A percentile compares a stretch with the other conserved stretches of the same genome.
These are phyloP conservation scores for Gallinago jamesoni DNA, from an alignment of 2,113 vertebrate species.

Conservation along the genomic window DNA sequence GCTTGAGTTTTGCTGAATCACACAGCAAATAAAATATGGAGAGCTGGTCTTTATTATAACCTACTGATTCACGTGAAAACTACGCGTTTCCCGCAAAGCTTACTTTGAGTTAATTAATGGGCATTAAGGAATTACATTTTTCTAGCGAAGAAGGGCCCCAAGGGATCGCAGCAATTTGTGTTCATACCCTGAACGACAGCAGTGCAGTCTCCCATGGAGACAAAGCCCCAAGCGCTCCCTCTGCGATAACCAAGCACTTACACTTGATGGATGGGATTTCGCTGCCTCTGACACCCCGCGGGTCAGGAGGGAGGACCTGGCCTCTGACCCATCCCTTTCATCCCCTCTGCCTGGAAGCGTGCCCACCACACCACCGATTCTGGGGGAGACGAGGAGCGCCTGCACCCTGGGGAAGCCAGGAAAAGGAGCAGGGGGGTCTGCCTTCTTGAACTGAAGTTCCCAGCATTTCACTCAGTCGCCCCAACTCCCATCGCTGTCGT, in stretches of 20 bases:
- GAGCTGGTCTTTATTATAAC: constrained; percentile 50
- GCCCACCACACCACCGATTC: background rate
- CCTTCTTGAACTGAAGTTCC: background rate
- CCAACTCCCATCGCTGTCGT: background rate
- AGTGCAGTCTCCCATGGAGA: constrained; percentile 22
- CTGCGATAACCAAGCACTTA: background rate
- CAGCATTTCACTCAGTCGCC: background rate
- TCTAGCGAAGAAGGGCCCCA: background rate
- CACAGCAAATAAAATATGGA: constrained; percentile 51
- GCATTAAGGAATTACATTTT: constrained; percentile 47
- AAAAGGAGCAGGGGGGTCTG: background rate
- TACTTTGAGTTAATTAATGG: constrained; percentile 52
- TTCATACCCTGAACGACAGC: constrained; percentile 8
- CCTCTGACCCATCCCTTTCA: constrained; percentile 16
- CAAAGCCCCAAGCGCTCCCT: background rate
- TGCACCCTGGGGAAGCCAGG: background rate
- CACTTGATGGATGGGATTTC: constrained; percentile 11
- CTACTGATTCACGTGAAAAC: constrained; percentile 55
- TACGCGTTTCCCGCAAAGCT: constrained; percentile 40
- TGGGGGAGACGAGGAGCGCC: accelerated
- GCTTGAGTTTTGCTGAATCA: constrained; percentile 55
- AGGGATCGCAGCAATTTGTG: constrained; percentile 44
- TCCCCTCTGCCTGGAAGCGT: constrained; percentile 4
- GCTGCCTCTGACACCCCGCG: background rate
- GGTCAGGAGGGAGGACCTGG: constrained; percentile 12